These are phyloP conservation scores for Alloscopus bannaensis DNA, from an alignment of 2,888 invertebrate genomes.

Conservation along the genomic window DNA sequence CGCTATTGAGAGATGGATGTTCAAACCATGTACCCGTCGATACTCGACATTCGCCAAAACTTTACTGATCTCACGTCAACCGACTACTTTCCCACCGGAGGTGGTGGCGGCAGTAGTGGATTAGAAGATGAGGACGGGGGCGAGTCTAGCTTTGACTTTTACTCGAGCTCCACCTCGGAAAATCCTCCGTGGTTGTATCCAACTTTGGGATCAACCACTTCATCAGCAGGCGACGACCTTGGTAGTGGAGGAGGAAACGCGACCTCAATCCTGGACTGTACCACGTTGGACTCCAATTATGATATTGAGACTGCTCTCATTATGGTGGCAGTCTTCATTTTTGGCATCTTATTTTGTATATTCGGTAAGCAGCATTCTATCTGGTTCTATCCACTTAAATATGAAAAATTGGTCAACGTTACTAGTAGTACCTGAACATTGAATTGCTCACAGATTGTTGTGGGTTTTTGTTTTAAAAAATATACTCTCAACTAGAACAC, in stretches of 20 bases:
- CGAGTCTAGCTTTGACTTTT: constrained; percentile 41
- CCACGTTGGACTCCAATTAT: constrained; percentile 79
- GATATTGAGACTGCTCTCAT: constrained; percentile 82
- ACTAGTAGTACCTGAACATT: too few species aligned
- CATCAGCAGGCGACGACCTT: constrained; percentile 29
- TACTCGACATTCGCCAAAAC: constrained; percentile 48
- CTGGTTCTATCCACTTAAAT: too few species aligned
- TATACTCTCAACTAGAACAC: too few species aligned
- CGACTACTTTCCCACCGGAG: constrained; percentile 49
- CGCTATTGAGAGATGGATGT: constrained; percentile 54
- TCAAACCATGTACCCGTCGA: constrained; percentile 51
- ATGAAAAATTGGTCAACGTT: too few species aligned
- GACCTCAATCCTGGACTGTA: constrained; percentile 62
- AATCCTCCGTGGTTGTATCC: constrained; percentile 54
- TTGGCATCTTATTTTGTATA: constrained; percentile 89
- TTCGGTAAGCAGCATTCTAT: constrained; percentile 81
- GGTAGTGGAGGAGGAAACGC: constrained; percentile 23
- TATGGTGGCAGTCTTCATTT: constrained; percentile 84
- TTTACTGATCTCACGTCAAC: constrained; percentile 48
- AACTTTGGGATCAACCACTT: constrained; percentile 36
- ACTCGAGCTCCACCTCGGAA: constrained; percentile 53
- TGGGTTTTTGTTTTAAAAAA: constrained; percentile 13
- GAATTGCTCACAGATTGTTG: constrained; percentile 1
- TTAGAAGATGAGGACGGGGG: constrained; percentile 12
- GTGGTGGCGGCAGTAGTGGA: too few species aligned